Evolutionary conservation across 2,797 vertebrate genomes (phyloP).

Genomic region (Poecile montanus): DNA sequence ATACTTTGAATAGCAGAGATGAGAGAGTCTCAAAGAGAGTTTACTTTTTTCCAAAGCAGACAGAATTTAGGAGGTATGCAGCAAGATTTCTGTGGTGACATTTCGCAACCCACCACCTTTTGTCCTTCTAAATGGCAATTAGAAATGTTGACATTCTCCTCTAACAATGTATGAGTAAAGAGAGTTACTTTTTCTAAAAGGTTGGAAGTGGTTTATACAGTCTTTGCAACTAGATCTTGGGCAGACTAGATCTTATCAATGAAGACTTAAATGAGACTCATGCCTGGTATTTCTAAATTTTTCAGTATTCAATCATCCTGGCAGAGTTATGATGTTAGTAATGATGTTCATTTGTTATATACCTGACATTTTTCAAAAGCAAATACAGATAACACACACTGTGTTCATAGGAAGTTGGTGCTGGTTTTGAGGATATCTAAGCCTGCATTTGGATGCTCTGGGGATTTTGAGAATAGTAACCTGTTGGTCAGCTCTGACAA

Average conservation of each 20-base stretch:
- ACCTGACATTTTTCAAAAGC: background rate
- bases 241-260: background rate
- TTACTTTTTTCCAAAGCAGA: background rate
- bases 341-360: constrained; percentile 13
- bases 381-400: background rate
- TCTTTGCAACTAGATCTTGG: background rate
- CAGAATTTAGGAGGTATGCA: background rate
- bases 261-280: background rate
- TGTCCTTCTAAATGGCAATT: background rate
- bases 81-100: background rate
- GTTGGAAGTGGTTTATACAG: background rate
- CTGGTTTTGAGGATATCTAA: background rate
- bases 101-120: background rate
- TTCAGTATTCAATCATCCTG: background rate
- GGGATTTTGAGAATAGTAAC: background rate
- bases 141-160: background rate
- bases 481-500: background rate
- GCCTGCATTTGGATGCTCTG: background rate
- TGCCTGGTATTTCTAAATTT: constrained; percentile 1
- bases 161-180: background rate
- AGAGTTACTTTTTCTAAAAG: background rate
- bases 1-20: background rate
- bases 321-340: background rate
- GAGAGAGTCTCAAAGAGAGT: background rate
- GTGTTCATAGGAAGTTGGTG: background rate